Base-by-base conservation (phyloP, 2,113 vertebrate genomes). In the Platysteira castanea region DNA sequence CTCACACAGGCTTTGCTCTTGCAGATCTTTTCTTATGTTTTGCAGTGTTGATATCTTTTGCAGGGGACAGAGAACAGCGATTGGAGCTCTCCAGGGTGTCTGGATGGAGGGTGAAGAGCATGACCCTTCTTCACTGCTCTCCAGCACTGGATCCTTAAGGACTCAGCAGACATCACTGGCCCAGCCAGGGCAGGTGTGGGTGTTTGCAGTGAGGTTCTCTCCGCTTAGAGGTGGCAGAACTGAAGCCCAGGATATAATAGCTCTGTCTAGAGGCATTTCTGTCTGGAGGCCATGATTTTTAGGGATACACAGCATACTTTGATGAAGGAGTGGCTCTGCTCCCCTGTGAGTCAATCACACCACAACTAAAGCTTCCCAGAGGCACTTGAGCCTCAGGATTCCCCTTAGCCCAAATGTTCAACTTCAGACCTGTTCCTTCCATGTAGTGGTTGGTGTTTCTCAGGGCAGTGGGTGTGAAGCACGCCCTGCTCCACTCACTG, bases 401-500 rank as follows among this genome's bases (percentile, higher is more conserved):
- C 44, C 44, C 31, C 76, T 86, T 54, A 73, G 57, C 57, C 26
- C 44, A 68, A 46, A 76, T 39, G 47, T 68, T 88, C 67, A 65
- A 1, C 85, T 74, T 82, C 75, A 92, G 88, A 70, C 60, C 47
- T 68, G 56, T 61, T 60, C 37, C 22, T 54, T 86, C 65, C 31
- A 1, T 1, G 19, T 8, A 13, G 49, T 26, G 52, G 50, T 22
- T 73, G 49, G 12, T 79, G 57, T 44, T 79, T 39, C 71, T 76
- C 31, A 9, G 33, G 37, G 56, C 4, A 7, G 37, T n/a, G 73
- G 41, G 9, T 42, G 53, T 57, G 90, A 35, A 64, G 54, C 54
- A 35, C 0, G 0, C 49, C 41, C 37, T 61, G 59, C 47, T 53
- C 41, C 7, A 8, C 33, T n/a, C 60, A 0, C 0, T 50, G 57